phyloP scores from a whole-genome alignment of 2,113 vertebrate species.

The Nannospalax galili region DNA sequence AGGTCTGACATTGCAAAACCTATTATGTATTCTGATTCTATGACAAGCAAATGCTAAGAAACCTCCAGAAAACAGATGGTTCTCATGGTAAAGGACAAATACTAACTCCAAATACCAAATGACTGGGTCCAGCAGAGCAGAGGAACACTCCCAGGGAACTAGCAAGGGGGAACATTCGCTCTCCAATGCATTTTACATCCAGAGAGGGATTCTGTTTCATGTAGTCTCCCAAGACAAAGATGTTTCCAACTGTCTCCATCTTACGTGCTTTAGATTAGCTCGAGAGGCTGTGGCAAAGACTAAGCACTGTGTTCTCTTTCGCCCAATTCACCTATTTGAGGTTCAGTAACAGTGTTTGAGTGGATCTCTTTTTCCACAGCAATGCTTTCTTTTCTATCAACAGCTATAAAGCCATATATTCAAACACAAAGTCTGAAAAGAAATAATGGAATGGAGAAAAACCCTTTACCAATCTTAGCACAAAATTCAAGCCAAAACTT shows the following conservation, averaged over 20 bases:
- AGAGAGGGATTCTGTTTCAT: neutral
- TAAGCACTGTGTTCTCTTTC: neutral
- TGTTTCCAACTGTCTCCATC: neutral
- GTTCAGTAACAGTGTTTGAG: neutral
- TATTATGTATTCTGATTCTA: neutral
- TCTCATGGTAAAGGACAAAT: neutral
- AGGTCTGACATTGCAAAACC: neutral
- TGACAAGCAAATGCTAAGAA: neutral
- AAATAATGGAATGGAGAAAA: neutral
- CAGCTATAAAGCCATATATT: neutral
- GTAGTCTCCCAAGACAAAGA: neutral
- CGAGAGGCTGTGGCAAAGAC: neutral
- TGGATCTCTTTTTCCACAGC: neutral
- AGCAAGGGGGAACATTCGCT: neutral
- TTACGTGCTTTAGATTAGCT: neutral
- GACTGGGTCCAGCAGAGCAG: neutral
- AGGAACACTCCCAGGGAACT: neutral
- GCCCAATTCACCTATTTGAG: neutral
- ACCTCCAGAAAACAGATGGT: constrained; percentile 1
- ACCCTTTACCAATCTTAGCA: neutral
- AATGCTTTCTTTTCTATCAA: constrained; percentile 18
- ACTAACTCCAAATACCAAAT: neutral
- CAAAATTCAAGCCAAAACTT: neutral
- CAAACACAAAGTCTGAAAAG: neutral
- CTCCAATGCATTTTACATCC: neutral